Evolutionary conservation across 2,113 vertebrate species (phyloP).

Genomic region (Campylomormyrus tamandua): DNA sequence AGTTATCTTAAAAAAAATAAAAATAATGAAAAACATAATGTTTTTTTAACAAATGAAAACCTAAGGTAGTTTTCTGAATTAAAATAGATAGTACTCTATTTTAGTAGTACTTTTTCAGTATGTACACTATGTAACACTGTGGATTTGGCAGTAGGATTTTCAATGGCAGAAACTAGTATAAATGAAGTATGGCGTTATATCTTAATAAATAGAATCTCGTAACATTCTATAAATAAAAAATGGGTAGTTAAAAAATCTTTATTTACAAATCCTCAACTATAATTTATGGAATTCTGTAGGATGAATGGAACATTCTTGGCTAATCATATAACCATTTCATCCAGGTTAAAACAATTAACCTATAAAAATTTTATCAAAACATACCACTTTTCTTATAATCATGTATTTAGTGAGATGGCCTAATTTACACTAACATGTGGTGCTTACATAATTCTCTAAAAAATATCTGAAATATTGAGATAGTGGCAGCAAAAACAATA

Average conservation of each 20-base stretch:
- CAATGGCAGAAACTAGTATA: not conserved
- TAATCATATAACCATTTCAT: not conserved
- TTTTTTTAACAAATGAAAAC: not conserved
- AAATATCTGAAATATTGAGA: not conserved
- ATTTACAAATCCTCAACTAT: conserved; percentile 1
- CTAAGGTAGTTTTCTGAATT: not conserved
- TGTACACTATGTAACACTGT: conserved; percentile 22
- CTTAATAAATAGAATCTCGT: not conserved
- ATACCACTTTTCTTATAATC: conserved; percentile 19
- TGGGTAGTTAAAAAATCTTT: not conserved
- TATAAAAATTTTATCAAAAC: conserved; percentile 26
- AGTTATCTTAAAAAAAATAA: not conserved
- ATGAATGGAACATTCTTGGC: conserved; percentile 3
- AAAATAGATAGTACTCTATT: not conserved
- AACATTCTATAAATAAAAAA: conserved; percentile 7
- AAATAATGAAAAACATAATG: not conserved
- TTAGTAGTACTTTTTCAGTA: not conserved
- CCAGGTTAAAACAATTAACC: conserved; percentile 9
- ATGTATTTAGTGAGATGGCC: conserved; percentile 37
- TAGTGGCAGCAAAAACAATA: conserved; percentile 54
- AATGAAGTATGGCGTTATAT: not conserved
- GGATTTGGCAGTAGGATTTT: conserved; percentile 18
- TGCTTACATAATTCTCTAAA: not conserved
- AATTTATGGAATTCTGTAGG: not conserved
- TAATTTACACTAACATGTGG: conserved; percentile 60